Evolutionary conservation across 1,140 invertebrate genomes (phyloP).

Genomic region (Calephelis virginiensis): DNA sequence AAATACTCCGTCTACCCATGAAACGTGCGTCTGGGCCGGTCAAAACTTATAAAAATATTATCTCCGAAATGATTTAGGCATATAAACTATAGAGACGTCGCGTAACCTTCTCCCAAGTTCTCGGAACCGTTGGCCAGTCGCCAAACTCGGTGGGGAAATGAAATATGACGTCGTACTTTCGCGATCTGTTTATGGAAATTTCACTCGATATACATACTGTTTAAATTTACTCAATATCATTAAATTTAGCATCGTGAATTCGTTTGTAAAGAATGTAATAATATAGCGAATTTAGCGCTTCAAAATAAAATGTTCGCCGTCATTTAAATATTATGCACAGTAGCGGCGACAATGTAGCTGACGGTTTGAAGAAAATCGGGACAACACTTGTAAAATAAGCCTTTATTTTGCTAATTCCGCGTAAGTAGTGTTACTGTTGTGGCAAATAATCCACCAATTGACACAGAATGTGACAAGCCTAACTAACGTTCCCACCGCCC

Average conservation of each 20-base stretch:
- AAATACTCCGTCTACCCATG: constrained; percentile 9
- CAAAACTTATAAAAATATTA: constrained; percentile 45
- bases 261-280: constrained; percentile 35
- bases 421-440: too few species aligned
- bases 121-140: constrained; percentile 63
- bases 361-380: not conserved
- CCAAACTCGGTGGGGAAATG: constrained; percentile 62
- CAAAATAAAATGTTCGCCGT: constrained; percentile 8
- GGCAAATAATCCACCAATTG: too few species aligned
- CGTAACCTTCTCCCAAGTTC: constrained; percentile 70
- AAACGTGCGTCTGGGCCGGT: not conserved
- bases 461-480: too few species aligned
- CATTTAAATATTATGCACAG: constrained; percentile 4
- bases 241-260: constrained; percentile 40
- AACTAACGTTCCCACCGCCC: too few species aligned
- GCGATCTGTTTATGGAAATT: constrained; percentile 69
- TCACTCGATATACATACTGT: constrained; percentile 50
- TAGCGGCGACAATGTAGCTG: not conserved
- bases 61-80: constrained; percentile 66
- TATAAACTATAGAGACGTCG: constrained; percentile 69
- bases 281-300: constrained; percentile 39
- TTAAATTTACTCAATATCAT: constrained; percentile 45
- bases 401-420: too few species aligned
- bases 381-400: too few species aligned
- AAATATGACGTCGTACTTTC: constrained; percentile 62